Percentiles rank a stretch among this genome's conserved stretches.
phyloP scores from a whole-genome alignment of 2,797 vertebrate genomes.

The Oreonectes daqikongensis region DNA sequence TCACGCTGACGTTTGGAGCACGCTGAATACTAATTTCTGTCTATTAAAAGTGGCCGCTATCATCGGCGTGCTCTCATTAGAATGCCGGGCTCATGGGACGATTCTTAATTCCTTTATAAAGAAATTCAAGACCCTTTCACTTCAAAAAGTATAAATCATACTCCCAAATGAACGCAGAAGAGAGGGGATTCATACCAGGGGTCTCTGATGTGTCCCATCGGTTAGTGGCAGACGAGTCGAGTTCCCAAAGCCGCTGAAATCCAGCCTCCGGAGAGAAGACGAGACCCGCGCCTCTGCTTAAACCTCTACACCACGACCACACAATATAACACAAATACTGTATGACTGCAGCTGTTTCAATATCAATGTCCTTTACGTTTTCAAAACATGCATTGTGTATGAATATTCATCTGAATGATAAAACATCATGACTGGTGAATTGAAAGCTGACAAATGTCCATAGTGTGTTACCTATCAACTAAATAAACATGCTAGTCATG shows the following conservation, averaged over 20 bases:
- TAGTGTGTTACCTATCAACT: too few species aligned
- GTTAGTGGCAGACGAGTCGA: constrained; percentile 68
- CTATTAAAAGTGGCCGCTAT: constrained; percentile 84
- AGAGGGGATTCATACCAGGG: constrained; percentile 67
- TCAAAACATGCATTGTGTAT: too few species aligned
- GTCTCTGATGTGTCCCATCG: constrained; percentile 81
- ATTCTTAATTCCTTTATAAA: constrained; percentile 87
- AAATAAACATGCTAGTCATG: too few species aligned
- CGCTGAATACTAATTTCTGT: constrained; percentile 86
- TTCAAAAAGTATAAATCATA: constrained; percentile 89
- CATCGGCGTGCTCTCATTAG: constrained; percentile 84
- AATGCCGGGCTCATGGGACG: constrained; percentile 81
- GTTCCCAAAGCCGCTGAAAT: constrained; percentile 77
- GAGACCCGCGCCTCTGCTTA: constrained; percentile 61
- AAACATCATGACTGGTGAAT: too few species aligned
- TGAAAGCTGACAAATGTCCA: too few species aligned
- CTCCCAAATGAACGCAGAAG: constrained; percentile 83
- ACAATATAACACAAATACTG: constrained; percentile 5
- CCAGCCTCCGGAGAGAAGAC: constrained; percentile 70
- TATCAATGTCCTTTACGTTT: too few species aligned
- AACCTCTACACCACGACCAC: constrained; percentile 15
- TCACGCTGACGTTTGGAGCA: constrained; percentile 82
- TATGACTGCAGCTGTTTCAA: background rate
- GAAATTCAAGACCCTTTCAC: constrained; percentile 84
- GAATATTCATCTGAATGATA: too few species aligned